Percentiles rank a stretch among this genome's conserved stretches.
Conservation (phyloP, 2,797 vertebrate species). For the Squalus acanthias region DNA sequence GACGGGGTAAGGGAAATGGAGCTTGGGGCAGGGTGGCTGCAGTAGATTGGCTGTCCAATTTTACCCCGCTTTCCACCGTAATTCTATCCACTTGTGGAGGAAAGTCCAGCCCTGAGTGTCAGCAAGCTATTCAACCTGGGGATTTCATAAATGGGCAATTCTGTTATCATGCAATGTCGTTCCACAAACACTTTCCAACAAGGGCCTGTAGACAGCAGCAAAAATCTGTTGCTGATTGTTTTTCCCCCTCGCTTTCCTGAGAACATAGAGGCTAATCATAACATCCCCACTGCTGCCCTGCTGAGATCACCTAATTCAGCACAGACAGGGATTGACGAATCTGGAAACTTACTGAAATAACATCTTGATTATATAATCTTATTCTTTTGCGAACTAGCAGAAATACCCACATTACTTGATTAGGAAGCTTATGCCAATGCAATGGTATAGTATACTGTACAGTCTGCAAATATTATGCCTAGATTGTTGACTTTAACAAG, state of each 20-base stretch:
- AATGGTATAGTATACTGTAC: not conserved
- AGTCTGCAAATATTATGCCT: not conserved
- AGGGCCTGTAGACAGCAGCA: not conserved
- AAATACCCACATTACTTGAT: not conserved
- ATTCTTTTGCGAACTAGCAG: not conserved
- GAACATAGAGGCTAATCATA: not conserved
- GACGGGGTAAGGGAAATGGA: not conserved
- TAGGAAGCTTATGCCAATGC: not conserved
- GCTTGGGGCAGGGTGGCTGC: not conserved
- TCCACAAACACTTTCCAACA: not conserved
- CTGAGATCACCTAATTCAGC: not conserved
- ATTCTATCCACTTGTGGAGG: not conserved
- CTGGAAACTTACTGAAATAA: not conserved
- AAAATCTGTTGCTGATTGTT: slow-evolving; percentile 20
- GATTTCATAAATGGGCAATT: not conserved
- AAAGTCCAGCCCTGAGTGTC: not conserved
- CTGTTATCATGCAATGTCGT: not conserved
- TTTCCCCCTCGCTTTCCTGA: not conserved
- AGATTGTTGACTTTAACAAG: not conserved
- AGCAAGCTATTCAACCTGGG: too few relatives aligned
- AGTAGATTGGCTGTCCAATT: not conserved
- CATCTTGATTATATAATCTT: slow-evolving; percentile 17
- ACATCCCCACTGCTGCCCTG: not conserved
- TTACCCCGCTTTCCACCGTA: not conserved
- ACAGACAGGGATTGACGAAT: not conserved